These are phyloP conservation scores for Numenius arquata DNA, from an alignment of 2,113 vertebrate species.

Conservation along the genomic window DNA sequence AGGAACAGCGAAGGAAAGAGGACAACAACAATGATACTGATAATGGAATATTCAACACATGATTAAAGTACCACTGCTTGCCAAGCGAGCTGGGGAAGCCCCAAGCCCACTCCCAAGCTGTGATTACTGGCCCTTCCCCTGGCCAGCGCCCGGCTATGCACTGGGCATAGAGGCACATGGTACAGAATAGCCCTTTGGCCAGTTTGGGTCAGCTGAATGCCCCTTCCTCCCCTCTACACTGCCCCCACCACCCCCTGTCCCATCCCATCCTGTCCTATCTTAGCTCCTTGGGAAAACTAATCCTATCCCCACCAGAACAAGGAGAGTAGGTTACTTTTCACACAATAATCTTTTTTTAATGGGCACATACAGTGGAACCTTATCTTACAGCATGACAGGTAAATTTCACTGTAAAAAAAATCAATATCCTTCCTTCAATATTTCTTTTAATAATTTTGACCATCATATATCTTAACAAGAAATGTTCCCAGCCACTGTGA, in stretches of 20 bases:
- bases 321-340: conserved; percentile 16
- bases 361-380: conserved; percentile 32
- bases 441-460: conserved; percentile 65
- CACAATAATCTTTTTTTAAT: conserved; percentile 54
- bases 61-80: not conserved
- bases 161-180: not conserved
- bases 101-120: not conserved
- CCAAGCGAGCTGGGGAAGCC: not conserved
- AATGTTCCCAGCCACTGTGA: conserved; percentile 32
- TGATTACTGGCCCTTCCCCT: not conserved
- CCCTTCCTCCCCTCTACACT: not conserved
- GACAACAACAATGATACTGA: not conserved
- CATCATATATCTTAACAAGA: conserved; percentile 56
- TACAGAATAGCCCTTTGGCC: not conserved
- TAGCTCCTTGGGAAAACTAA: not conserved
- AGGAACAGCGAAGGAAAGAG: not conserved
- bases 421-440: conserved; percentile 59
- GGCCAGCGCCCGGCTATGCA: not conserved
- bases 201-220: not conserved
- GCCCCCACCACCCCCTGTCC: not conserved
- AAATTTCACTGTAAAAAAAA: conserved; percentile 66
- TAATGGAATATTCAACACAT: not conserved
- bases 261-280: not conserved
- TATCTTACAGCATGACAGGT: conserved; percentile 55
- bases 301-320: not conserved